These are phyloP conservation scores for Tonatia bakeri DNA, from an alignment of 2,113 vertebrate species.

Conservation along the genomic window DNA sequence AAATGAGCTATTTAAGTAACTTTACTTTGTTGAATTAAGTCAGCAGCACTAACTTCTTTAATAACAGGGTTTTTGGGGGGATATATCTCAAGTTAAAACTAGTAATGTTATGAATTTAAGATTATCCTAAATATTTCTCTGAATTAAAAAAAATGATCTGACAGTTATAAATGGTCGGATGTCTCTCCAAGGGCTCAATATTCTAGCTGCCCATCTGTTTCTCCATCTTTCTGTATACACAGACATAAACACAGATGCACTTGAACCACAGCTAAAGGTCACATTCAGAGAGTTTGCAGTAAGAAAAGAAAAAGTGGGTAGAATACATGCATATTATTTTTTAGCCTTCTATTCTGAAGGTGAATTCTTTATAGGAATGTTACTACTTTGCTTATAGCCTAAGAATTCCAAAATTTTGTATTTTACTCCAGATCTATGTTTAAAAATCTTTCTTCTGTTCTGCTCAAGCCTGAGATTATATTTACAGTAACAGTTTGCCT, in stretches of 20 bases:
- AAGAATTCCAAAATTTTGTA: not conserved
- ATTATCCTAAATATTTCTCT: constrained; percentile 20
- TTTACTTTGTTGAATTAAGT: constrained; percentile 22
- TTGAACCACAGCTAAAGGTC: constrained; percentile 41
- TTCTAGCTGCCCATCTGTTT: constrained; percentile 31
- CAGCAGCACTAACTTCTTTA: not conserved
- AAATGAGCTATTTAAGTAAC: not conserved
- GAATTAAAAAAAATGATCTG: not conserved
- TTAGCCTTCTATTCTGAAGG: not conserved
- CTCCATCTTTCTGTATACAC: not conserved
- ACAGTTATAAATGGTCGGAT: constrained; percentile 6
- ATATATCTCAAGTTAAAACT: not conserved
- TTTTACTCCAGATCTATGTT: constrained; percentile 14
- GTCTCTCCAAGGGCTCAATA: constrained; percentile 15
- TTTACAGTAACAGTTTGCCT: not conserved
- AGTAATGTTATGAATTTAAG: not conserved
- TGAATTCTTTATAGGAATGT: not conserved
- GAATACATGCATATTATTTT: constrained; percentile 4
- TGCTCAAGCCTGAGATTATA: constrained; percentile 20
- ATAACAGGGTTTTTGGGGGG: not conserved
- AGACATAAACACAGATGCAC: constrained; percentile 48
- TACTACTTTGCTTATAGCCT: not conserved
- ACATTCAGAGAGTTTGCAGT: not conserved
- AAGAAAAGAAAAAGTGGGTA: constrained; percentile 1
- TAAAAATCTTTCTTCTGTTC: constrained; percentile 16